Evolutionary conservation across 1,140 invertebrate species (phyloP).

Genomic region (Fopius arisanus): DNA sequence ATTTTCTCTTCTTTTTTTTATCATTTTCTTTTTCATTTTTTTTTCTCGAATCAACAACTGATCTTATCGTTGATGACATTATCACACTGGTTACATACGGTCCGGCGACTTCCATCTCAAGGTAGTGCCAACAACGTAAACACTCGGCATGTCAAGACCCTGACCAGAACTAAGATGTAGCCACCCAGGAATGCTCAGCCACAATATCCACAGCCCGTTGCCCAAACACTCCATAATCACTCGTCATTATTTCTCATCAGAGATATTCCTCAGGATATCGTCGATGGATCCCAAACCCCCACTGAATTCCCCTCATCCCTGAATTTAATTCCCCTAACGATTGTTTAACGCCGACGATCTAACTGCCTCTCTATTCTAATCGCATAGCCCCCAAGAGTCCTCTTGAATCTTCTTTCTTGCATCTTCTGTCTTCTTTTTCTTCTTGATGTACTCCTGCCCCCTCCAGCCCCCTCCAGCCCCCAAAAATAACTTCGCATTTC

Average conservation of each 20-base stretch:
- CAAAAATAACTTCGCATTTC: background rate
- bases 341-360: constrained; percentile 18
- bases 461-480: constrained; percentile 26
- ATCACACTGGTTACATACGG: constrained; percentile 57
- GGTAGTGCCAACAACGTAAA: constrained; percentile 53
- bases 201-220: constrained; percentile 44
- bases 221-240: constrained; percentile 26
- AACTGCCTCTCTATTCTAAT: constrained; percentile 22
- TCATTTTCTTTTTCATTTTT: constrained; percentile 19
- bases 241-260: constrained; percentile 33
- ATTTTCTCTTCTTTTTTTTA: background rate
- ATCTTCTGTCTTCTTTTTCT: constrained; percentile 61
- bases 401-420: constrained; percentile 64
- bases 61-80: constrained; percentile 42
- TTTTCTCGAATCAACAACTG: constrained; percentile 12
- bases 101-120: constrained; percentile 53
- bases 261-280: constrained; percentile 7
- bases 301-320: no score
- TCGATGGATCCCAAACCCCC: no score
- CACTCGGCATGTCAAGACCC: constrained; percentile 41
- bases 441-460: constrained; percentile 56
- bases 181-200: constrained; percentile 52
- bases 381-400: constrained; percentile 40
- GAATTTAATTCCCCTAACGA: background rate
- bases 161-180: constrained; percentile 48